Conservation (phyloP, 2,113 vertebrate genomes). For the Urocynchramus pylzowi region DNA sequence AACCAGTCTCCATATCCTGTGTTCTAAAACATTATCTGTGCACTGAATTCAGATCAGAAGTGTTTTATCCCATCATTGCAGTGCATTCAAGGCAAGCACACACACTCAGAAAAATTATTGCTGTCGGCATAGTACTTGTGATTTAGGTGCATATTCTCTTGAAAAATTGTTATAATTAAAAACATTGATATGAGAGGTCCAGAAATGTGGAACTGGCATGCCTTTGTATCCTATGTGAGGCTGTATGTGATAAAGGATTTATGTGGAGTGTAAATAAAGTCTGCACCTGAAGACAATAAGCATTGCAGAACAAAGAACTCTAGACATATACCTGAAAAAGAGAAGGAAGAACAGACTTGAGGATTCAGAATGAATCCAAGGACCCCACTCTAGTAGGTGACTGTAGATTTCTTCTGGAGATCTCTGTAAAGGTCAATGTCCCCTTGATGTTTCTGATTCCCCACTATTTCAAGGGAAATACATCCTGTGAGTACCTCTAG, state of each 20-base stretch:
- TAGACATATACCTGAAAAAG: not conserved
- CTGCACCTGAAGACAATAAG: not conserved
- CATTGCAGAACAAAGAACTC: not conserved
- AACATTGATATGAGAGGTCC: not conserved
- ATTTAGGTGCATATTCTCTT: not conserved
- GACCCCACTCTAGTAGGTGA: not conserved
- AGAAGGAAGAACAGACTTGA: not conserved
- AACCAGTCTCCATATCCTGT: not conserved
- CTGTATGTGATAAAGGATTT: not conserved
- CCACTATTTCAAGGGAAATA: not conserved
- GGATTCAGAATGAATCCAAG: not conserved
- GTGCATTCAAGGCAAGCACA: not conserved
- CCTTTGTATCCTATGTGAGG: not conserved
- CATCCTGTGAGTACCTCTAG: not conserved
- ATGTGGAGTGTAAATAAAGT: not conserved
- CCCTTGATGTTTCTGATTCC: not conserved
- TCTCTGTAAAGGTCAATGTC: not conserved
- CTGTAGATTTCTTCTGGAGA: not conserved
- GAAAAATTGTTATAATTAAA: not conserved
- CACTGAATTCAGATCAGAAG: not conserved
- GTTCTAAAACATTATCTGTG: not conserved
- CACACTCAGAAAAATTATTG: not conserved
- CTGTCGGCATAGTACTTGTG: not conserved
- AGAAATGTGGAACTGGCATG: not conserved
- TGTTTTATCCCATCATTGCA: not conserved